Conservation (phyloP, 1,140 invertebrate genomes). For the Trissolcus basalis region DNA sequence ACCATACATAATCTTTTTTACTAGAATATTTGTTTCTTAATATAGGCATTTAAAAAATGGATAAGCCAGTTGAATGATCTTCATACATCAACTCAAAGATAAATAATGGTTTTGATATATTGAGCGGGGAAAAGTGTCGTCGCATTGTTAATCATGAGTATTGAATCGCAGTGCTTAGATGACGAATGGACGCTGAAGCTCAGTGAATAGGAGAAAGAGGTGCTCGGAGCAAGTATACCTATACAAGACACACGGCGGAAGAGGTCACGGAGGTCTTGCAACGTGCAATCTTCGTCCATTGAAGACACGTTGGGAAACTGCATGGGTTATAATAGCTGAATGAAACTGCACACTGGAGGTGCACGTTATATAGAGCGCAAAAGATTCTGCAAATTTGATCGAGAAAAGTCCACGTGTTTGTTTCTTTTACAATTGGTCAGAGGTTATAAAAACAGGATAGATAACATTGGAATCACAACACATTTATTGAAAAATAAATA, state of each 20-base stretch:
- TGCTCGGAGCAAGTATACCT: slow-evolving; percentile 22
- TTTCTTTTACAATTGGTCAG: too few relatives aligned
- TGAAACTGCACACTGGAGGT: slow-evolving; percentile 58
- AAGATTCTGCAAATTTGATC: slow-evolving; percentile 56
- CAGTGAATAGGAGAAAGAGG: slow-evolving; percentile 36
- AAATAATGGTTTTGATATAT: slow-evolving; percentile 6
- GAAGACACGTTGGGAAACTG: slow-evolving; percentile 76
- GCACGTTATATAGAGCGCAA: slow-evolving; percentile 34
- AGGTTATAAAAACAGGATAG: too few relatives aligned
- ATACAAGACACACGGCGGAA: slow-evolving; percentile 37
- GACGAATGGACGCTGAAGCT: slow-evolving; percentile 9
- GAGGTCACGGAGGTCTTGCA: slow-evolving; percentile 66
- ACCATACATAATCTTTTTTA: too few relatives aligned
- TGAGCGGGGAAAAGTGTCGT: slow-evolving; percentile 20
- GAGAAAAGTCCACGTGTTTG: too few relatives aligned
- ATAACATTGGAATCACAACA: too few relatives aligned
- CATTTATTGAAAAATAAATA: too few relatives aligned
- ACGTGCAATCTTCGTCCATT: slow-evolving; percentile 75
- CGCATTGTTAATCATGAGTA: too few relatives aligned
- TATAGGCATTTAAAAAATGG: too few relatives aligned
- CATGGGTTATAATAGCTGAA: slow-evolving; percentile 75
- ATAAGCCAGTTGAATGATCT: too few relatives aligned
- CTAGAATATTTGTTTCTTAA: too few relatives aligned
- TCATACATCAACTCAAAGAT: too few relatives aligned
- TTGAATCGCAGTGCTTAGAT: slow-evolving; percentile 26